Evolutionary conservation across 2,888 invertebrate genomes (phyloP), one percentile per base, ranked within the genome.

Genomic region (Trichacis sp.): DNA sequence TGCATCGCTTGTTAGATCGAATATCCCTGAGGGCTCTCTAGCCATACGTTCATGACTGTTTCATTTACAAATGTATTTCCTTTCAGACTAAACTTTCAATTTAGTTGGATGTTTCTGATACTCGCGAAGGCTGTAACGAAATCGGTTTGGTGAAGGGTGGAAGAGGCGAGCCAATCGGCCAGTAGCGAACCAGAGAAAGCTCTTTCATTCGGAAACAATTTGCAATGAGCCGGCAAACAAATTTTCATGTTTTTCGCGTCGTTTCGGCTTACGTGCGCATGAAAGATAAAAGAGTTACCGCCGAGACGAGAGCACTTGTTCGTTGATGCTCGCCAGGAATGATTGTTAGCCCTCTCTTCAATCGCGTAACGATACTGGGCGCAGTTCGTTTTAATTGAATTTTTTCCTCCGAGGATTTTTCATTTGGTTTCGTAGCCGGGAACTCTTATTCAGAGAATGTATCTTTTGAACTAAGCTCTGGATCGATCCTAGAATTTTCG

Each of bases 31-130:
- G 78, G 77, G 69, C 77, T 77, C 64, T 50, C 66, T 55, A 72
- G 74, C 73, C 78, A 78, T 78, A 77, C 80, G 77, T 76, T 78
- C 76, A 77, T 76, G 79, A 81, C 81, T 78, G 77, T 81, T 81
- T 81, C 80, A 82, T 81, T 81, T 81, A 80, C 81, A 81, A 81
- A 81, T 82, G 81, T 81, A 82, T 81, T 81, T 79, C 77, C 78
- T 78, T 74, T 78, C 75, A 77, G 77, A 76, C 74, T 74, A 73
- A 79, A 79, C 79, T 81, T 81, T 80, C 81, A 80, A 81, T 81
- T 82, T 81, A 77, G 77, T 76, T 74, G 76, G 78, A 80, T 76
- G 75, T 73, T 75, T 69, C 75, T 70, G 73, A 73, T 73, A 70
- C 71, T 65, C 67, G 52, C 64, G 40, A n/a, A 45, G 42, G 57